Base-by-base conservation (phyloP, 2,113 vertebrate species). In the Indicator indicator region DNA sequence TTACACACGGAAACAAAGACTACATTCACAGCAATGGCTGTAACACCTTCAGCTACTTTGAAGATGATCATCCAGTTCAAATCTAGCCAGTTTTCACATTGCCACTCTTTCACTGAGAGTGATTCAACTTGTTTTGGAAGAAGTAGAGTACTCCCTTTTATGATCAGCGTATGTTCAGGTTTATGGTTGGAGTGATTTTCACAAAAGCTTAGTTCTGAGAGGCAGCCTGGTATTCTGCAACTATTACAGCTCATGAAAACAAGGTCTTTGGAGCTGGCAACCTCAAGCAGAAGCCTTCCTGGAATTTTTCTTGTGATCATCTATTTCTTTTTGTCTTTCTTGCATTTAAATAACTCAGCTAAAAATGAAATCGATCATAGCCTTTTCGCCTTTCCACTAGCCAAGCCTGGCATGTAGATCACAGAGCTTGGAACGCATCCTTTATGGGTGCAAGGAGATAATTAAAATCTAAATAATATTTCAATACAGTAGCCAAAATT, bases 391-490 rank as follows among this genome's bases (percentile, higher is more conserved):
- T 55, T 68, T 77, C 63, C 58, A 4, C 23, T 28, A 82, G 76
- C 70, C 68, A 81, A 83, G 78, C 44, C 59, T 83, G 12, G 52
- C 6, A 55, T 6, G 19, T 21, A 82, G 91, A 90, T 65, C 42
- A 72, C 70, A 85, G 72, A 75, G 50, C 63, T 52, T 55, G 42
- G 64, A 94, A 95, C 84, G 79, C 30, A 62, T 54, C 12, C 4
- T 91, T 96, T 40, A 65, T 70, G 91, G 77, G 63, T 88, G 38
- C 75, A 65, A 75, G 72, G 42, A 92, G 86, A 93, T 89, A 96
- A 96, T 97, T 97, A 96, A 96, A 97, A 86, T 83, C 55, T 26
- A 95, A 96, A 96, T 70, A 97, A 92, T 94, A 96, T 97, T 92
- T 93, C 71, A 93, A 95, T 96, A 89, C 71, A 64, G 83, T 94